Base-by-base conservation (phyloP, 2,113 vertebrate genomes). In the Ariopsis seemanni region DNA sequence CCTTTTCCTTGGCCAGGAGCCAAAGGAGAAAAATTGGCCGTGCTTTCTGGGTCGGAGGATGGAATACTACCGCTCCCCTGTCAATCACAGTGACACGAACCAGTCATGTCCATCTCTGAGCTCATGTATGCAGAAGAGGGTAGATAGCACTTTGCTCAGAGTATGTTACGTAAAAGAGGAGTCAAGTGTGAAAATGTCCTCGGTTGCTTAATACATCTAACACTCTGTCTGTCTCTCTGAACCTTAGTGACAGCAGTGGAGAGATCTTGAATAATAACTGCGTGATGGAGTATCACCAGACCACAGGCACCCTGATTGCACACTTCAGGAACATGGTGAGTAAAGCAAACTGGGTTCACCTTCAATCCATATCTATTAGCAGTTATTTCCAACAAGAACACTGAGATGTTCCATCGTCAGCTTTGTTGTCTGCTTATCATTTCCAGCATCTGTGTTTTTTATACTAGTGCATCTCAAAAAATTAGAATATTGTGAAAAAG, bases 251-350 rank as follows among this genome's bases (percentile, higher is more conserved):
- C 90, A 97, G 96, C 95, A 99, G 98, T 0, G 98, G 98, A 0
- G 98, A 99, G 92, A 99, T 99, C 93, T 91, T 99, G 87, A 99
- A 99, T 94, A 99, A 99, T 92, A 97, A 97, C 93, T 99, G 98
- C 0, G 98, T 99, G 88, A 99, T 99, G 98, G 98, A 99, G 88
- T 99, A 98, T 85, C 98, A 99, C 93, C 98, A 99, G 90, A 97
- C 97, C 86, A 98, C 97, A 0, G 96, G 98, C 8, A 99, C 98
- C 0, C 96, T 99, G 89, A 99, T 97, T 0, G 97, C 98, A 25
- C 97, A 99, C 93, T 99, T 99, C 93, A 96, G 98, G 78, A 99
- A 99, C 94, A 98, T 99, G 98, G 98, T 99, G 91, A 96, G 95
- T 72, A 22, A 20, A 2, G 6, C 55, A 17, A 74, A 42, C 48